Percentiles rank a stretch among this genome's conserved stretches.
Conservation (phyloP, 2,113 vertebrate genomes). For the Colossoma macropomum region DNA sequence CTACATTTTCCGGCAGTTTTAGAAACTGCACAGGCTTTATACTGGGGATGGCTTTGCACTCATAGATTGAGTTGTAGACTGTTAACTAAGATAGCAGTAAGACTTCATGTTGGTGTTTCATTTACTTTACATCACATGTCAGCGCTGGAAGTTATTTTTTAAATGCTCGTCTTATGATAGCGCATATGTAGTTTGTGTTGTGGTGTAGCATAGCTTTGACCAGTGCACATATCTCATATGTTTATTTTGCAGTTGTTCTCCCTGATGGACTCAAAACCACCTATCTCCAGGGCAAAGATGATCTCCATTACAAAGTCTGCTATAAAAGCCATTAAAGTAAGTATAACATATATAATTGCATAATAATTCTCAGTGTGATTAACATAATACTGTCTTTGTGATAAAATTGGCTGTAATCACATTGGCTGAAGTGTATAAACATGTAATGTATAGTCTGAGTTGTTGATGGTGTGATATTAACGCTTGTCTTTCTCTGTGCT, state of each 20-base stretch:
- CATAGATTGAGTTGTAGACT: too few species aligned
- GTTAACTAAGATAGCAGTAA: too few species aligned
- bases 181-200: too few species aligned
- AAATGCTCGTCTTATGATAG: too few species aligned
- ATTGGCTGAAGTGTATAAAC: not conserved
- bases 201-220: too few species aligned
- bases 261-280: slow-evolving; percentile 97
- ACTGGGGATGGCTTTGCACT: too few species aligned
- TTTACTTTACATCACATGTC: too few species aligned
- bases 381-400: not conserved
- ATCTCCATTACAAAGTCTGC: slow-evolving; percentile 99
- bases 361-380: not conserved
- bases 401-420: not conserved
- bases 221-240: not conserved
- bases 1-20: too few species aligned
- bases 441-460: not conserved
- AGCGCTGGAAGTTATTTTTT: too few species aligned
- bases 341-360: slow-evolving; percentile 5
- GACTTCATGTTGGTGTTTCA: too few species aligned
- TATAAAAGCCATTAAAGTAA: slow-evolving; percentile 99
- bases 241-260: slow-evolving; percentile 87
- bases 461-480: not conserved
- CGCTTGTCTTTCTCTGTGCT: slow-evolving; percentile 51
- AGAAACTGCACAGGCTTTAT: too few species aligned
- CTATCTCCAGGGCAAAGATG: slow-evolving; percentile 99